Percentiles rank a stretch among this genome's conserved stretches.
Evolutionary conservation across 2,113 vertebrate genomes (phyloP).

Genomic region (Jaculus jaculus): DNA sequence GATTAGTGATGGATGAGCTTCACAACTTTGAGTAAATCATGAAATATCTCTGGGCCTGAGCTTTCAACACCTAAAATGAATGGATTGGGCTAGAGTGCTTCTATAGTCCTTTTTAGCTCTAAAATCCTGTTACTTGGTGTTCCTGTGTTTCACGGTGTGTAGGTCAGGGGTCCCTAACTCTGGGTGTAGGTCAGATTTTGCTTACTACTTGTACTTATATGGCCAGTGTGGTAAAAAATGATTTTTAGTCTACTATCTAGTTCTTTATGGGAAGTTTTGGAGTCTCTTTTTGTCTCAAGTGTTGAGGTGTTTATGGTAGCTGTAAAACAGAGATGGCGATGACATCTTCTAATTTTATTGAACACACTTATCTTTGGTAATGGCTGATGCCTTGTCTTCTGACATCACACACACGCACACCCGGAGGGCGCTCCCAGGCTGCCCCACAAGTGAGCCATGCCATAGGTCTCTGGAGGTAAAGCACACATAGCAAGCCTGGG

Average conservation of each 20-base stretch:
- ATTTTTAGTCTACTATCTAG: not conserved
- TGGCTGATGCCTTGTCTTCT: slow-evolving; percentile 35
- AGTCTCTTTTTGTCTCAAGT: not conserved
- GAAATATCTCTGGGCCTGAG: not conserved
- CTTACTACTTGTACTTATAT: not conserved
- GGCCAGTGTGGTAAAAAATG: not conserved
- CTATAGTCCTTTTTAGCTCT: not conserved
- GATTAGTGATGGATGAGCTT: not conserved
- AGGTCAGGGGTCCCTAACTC: not conserved
- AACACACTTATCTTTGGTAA: slow-evolving; percentile 36
- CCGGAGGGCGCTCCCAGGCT: not conserved
- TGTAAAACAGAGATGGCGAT: not conserved
- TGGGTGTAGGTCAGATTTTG: not conserved
- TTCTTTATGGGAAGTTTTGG: not conserved
- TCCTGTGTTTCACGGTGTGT: not conserved
- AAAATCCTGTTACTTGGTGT: not conserved
- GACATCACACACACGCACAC: not conserved
- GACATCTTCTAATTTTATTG: not conserved
- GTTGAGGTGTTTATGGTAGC: not conserved
- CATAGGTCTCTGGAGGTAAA: not conserved
- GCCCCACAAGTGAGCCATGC: not conserved
- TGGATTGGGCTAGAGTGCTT: not conserved
- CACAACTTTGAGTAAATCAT: not conserved
- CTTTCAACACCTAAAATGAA: slow-evolving; percentile 8
- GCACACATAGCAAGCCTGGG: not conserved